Evolutionary conservation across 1,140 invertebrate genomes (phyloP), one percentile per base, ranked within the genome.

Genomic region (Drosophila baimaii): DNA sequence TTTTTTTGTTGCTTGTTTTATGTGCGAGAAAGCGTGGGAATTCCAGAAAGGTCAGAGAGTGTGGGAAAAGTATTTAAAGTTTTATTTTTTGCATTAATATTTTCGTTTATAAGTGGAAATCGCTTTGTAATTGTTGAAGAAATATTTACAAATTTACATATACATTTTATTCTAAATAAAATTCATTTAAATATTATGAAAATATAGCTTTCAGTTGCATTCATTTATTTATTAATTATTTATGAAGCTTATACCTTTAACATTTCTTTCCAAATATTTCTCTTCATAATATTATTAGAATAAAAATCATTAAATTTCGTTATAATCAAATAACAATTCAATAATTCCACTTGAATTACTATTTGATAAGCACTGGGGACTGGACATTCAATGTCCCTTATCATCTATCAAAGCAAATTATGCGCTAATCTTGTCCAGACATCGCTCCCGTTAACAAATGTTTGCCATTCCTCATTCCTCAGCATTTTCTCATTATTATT

Each of bases 381-480:
- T 35, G 39, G 39, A 19, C 39, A 64, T 56, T 37, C 3, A 17
- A 17, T 9, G 46, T n/a, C n/a, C 23, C 46, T 72, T 72, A 73
- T 62, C 52, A 61, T 59, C 35, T 47, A 57, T 62, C 43, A 39
- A 57, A 39, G 17, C 39, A 35, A 73, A 68, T 68, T 47, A 66
- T 46, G 39, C 44, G 44, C 62, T 63, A 74, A 79, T 79, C 76
- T 79, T 31, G 69, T 37, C 76, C 77, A 79, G 77, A 79, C 77
- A 79, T 79, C 76, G 71, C 10, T 21, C 29, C 33, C 13, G 46
- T 74, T 72, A 79, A 76, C 57, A 72, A 63, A 71, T 71, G 52
- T 71, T 71, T 70, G 65, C 33, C 17, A 27, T 58, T 39, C 43
- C 19, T n/a, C 46, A 51, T 33, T 52, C 65, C 13, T 64, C 7